A percentile compares a stretch with the other conserved stretches of the same genome.
Conservation (phyloP, 2,797 vertebrate species). For the Scomberomorus guttatus region DNA sequence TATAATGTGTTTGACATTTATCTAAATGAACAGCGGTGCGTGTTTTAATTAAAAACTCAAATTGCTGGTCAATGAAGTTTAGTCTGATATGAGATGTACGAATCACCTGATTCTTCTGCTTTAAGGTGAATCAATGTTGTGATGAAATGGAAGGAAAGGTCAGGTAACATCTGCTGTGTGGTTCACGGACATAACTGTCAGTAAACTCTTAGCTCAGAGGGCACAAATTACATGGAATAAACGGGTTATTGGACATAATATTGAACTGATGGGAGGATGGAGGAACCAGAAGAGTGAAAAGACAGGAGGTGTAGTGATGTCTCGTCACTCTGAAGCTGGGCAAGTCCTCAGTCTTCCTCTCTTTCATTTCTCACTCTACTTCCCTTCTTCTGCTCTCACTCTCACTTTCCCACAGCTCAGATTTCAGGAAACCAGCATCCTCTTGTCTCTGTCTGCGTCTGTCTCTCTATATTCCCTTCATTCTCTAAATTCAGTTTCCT, state of each 20-base stretch:
- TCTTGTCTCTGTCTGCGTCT: slow-evolving; percentile 18
- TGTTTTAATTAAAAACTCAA: not conserved
- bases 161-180: not conserved
- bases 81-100: not conserved
- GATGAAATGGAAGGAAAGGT: not conserved
- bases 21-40: no score
- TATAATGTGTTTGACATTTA: not conserved
- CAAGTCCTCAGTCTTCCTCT: slow-evolving; percentile 37
- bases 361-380: slow-evolving; percentile 27
- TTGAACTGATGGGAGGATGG: not conserved
- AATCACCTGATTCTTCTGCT: not conserved
- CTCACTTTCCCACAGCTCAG: slow-evolving; percentile 60
- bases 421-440: slow-evolving; percentile 65
- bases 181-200: not conserved
- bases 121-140: not conserved
- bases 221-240: not conserved
- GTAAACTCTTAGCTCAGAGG: not conserved
- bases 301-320: slow-evolving; percentile 13
- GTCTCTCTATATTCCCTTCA: slow-evolving; percentile 24
- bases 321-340: slow-evolving; percentile 25
- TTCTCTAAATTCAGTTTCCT: slow-evolving; percentile 21
- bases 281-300: not conserved
- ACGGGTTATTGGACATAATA: not conserved
- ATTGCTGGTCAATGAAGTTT: not conserved
- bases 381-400: slow-evolving; percentile 19